Evolutionary conservation across 2,113 vertebrate species (phyloP), one percentile per base, ranked within the genome.

Genomic region (Jacana jacana): DNA sequence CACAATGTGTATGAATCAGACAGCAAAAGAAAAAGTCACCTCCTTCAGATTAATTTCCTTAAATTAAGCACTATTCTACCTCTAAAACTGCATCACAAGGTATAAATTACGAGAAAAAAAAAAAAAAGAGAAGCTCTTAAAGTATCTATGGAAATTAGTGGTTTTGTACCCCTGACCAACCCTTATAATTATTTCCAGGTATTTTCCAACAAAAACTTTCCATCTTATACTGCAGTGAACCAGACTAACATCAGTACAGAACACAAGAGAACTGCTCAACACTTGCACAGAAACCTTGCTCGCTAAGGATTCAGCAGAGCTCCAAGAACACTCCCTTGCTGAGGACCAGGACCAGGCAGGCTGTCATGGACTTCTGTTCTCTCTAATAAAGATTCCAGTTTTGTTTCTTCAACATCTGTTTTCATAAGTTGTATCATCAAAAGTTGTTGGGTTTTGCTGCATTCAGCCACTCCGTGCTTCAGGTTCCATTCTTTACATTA

Each of bases 21-120:
- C 27, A 63, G 91, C 42, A 73, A 88, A 92, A 92, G 33, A 81
- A 85, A 75, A 79, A 93, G 42, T 64, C 86, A 86, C 40, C 46
- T 95, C 91, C 93, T 92, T 80, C 91, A 88, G 88, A 93, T 86
- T 75, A 82, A 85, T 94, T 93, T 95, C 40, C 58, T 83, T 88
- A 91, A 96, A 57, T 44, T 75, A 77, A 24, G 17, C 35, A 91
- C 57, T 71, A 51, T 77, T 91, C 79, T 60, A 48, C 64, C 46
- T 61, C 55, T 83, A 63, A 80, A 92, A 52, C 30, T 64, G n/a
- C 24, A 88, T 75, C 86, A 89, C 54, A 92, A 75, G 25, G 37
- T 86, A 71, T 52, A 54, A 72, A 77, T 73, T 71, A 60, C 71
- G 89, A 42, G 25, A 86, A 70, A 54, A 35, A 68, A 8, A 5